Percentiles rank a stretch among this genome's conserved stretches.
Conservation (phyloP, 2,888 invertebrate species). For the Steromphala cineraria region DNA sequence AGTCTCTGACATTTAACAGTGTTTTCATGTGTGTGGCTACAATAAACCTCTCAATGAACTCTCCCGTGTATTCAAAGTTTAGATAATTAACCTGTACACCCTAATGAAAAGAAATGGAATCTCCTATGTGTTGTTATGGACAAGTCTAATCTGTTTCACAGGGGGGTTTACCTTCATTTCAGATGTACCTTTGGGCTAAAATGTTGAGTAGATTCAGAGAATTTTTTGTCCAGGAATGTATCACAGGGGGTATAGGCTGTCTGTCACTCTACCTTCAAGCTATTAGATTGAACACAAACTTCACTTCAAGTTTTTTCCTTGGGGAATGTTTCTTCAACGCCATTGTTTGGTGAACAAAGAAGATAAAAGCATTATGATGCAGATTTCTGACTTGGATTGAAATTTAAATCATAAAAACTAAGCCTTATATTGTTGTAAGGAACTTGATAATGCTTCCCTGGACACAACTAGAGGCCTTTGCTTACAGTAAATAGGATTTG, state of each 20-base stretch:
- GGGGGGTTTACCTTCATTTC: background rate
- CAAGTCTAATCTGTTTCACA: background rate
- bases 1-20: background rate
- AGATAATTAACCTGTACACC: background rate
- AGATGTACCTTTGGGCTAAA: background rate
- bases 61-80: background rate
- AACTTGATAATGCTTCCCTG: background rate
- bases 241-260: too few species aligned
- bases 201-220: too few species aligned
- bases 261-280: too few species aligned
- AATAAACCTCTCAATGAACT: background rate
- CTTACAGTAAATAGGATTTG: too few species aligned
- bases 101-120: background rate
- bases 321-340: background rate
- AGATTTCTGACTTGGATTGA: background rate
- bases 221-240: too few species aligned
- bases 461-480: too few species aligned
- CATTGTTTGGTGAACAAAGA: conserved; percentile 2
- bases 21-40: background rate
- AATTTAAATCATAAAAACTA: background rate
- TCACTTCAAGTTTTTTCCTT: background rate
- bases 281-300: background rate
- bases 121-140: background rate
- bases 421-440: background rate
- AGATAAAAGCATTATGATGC: background rate